Conservation (phyloP, 2,113 vertebrate species). For the Cyphomyrus discorhynchus region DNA sequence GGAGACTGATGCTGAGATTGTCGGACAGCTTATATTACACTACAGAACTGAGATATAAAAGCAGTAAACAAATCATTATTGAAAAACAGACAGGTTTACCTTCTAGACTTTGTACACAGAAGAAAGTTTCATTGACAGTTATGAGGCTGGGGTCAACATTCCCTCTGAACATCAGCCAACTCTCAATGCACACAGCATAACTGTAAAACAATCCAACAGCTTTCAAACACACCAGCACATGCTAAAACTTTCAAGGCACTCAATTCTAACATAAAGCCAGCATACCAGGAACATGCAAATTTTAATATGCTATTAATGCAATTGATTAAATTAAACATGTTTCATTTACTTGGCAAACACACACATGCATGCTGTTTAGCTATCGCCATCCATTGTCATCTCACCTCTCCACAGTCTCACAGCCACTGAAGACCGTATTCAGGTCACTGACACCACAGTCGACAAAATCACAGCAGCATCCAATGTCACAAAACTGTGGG, state of each 20-base stretch:
- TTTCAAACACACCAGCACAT: not conserved
- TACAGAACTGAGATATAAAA: not conserved
- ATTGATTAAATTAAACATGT: not conserved
- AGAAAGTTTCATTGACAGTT: constrained; percentile 49
- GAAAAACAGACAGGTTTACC: constrained; percentile 37
- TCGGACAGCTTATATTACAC: not conserved
- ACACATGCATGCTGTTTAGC: not conserved
- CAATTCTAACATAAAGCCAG: not conserved
- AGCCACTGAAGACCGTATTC: constrained; percentile 50
- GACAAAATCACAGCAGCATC: constrained; percentile 60
- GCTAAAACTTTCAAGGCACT: not conserved
- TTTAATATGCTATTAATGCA: not conserved
- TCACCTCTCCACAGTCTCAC: constrained; percentile 44
- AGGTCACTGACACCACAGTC: constrained; percentile 53
- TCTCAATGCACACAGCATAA: constrained; percentile 57
- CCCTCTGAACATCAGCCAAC: constrained; percentile 59
- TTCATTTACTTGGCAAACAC: not conserved
- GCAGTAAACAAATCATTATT: not conserved
- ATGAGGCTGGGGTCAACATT: constrained; percentile 54
- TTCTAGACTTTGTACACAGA: constrained; percentile 46
- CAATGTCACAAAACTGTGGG: constrained; percentile 58
- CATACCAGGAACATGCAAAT: not conserved
- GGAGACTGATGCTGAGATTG: not conserved
- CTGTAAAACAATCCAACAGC: constrained; percentile 31
- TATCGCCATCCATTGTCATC: not conserved